Conservation (phyloP, 2,113 vertebrate species). For the Apteryx owenii region DNA sequence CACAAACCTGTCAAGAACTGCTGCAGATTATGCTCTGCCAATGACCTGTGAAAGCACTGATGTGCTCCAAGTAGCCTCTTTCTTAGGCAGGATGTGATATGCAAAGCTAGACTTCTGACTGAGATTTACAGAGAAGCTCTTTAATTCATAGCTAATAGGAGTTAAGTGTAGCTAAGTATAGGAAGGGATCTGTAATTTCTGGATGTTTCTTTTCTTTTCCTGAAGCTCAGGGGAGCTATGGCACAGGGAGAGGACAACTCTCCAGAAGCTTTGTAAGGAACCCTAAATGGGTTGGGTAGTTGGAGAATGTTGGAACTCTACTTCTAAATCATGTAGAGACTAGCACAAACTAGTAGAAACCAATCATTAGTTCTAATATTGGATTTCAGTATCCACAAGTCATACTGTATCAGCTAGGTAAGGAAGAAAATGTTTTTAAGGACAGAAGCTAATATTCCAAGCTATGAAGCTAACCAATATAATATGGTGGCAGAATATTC, state of each 20-base stretch:
- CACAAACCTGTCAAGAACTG: neutral
- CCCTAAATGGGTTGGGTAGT: neutral
- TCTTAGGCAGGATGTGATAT: neutral
- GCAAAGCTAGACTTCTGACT: neutral
- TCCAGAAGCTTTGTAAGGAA: neutral
- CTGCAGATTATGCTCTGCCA: neutral
- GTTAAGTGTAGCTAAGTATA: neutral
- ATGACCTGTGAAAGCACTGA: neutral
- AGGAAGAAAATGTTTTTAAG: neutral
- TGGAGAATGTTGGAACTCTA: neutral
- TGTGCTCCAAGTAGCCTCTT: neutral
- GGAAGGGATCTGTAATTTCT: neutral
- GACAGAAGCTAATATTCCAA: neutral
- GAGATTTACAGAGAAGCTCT: neutral
- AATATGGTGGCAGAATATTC: neutral
- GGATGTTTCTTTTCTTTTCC: neutral
- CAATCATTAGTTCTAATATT: neutral
- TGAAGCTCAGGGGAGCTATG: neutral
- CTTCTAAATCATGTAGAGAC: neutral
- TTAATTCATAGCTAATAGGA: neutral
- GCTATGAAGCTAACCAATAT: neutral
- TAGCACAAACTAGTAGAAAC: neutral
- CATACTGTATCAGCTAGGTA: neutral
- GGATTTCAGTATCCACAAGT: neutral
- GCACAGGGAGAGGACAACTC: neutral